phyloP scores from a whole-genome alignment of 2,797 vertebrate genomes.

The Cyprinella venusta region DNA sequence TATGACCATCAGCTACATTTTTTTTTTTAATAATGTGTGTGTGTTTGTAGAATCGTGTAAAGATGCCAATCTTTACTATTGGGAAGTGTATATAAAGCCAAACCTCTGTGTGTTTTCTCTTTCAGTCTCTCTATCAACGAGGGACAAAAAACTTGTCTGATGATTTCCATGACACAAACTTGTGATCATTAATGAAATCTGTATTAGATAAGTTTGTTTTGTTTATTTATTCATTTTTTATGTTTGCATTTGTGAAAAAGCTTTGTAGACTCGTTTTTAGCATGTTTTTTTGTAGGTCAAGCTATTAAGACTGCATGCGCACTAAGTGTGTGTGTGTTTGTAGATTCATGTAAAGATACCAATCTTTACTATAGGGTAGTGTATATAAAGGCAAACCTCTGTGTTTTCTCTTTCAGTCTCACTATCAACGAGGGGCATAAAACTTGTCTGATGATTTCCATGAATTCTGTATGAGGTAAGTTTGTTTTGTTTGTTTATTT shows the following conservation, averaged over 20 bases:
- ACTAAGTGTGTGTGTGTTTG: not conserved
- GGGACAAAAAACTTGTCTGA: not conserved
- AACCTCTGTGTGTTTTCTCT: not conserved
- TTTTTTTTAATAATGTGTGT: not conserved
- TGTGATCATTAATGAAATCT: not conserved
- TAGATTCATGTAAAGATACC: not conserved
- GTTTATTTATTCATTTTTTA: not conserved
- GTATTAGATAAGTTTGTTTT: not conserved
- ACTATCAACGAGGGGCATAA: not conserved
- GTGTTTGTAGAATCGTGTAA: not conserved
- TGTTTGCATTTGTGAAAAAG: not conserved
- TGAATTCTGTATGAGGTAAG: not conserved
- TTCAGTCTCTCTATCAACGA: conserved; percentile 1
- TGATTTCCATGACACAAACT: not conserved
- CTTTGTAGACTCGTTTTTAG: not conserved
- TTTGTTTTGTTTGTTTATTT: not conserved
- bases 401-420: conserved; percentile 7
- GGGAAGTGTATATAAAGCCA: conserved; percentile 8
- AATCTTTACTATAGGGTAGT: not conserved
- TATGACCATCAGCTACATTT: no score
- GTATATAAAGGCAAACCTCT: conserved; percentile 12
- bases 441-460: not conserved
- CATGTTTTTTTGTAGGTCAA: not conserved
- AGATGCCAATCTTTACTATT: not conserved
- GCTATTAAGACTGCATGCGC: no score